Percentiles rank a stretch among this genome's conserved stretches.
These are phyloP conservation scores for Euglossa dilemma DNA, from an alignment of 1,140 invertebrate genomes.

Conservation along the genomic window DNA sequence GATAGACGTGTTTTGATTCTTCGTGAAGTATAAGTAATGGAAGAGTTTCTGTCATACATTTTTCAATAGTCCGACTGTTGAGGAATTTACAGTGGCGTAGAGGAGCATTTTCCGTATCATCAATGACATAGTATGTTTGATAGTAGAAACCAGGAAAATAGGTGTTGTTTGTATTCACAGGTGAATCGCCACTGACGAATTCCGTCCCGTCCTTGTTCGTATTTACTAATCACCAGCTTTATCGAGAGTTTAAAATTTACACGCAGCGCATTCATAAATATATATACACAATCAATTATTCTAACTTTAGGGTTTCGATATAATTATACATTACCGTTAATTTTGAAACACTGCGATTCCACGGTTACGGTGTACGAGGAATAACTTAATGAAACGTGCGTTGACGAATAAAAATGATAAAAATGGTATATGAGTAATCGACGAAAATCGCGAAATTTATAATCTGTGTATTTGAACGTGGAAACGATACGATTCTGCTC, in stretches of 20 bases:
- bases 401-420: too few species aligned
- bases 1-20: too few species aligned
- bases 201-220: not conserved
- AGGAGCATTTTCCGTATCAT: not conserved
- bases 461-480: too few species aligned
- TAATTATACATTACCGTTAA: too few species aligned
- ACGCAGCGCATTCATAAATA: not conserved
- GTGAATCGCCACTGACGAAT: not conserved
- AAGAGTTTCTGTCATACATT: not conserved
- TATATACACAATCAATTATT: too few species aligned
- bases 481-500: slow-evolving; percentile 35
- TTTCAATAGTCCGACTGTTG: not conserved
- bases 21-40: not conserved
- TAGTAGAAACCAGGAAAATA: not conserved
- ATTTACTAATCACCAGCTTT: not conserved
- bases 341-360: too few species aligned
- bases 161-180: not conserved
- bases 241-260: not conserved
- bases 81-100: not conserved
- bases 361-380: too few species aligned
- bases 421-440: too few species aligned
- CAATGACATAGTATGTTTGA: not conserved
- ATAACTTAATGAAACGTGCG: too few species aligned
- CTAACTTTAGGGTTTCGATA: too few species aligned
- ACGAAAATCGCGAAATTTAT: not conserved